Evolutionary conservation across 35 echinoderm and acorn worm genomes (phyloP).

Genomic region (Eucidaris tribuloides): DNA sequence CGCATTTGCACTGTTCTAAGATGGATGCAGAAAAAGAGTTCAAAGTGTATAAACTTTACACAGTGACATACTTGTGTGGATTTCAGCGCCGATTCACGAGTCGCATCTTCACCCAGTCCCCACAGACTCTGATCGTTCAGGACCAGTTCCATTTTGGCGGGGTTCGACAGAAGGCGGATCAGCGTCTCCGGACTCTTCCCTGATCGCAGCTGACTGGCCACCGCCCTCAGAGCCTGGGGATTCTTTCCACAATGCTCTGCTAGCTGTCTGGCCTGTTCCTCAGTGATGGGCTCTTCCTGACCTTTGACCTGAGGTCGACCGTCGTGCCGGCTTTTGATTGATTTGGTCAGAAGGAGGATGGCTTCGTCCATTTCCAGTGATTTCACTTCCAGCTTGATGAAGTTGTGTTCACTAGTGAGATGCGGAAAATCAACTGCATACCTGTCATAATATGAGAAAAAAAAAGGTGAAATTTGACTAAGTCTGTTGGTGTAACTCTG

Average conservation of each 20-base stretch:
- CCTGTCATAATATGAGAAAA: too few species aligned
- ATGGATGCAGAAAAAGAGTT: too few species aligned
- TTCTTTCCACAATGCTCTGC: constrained; percentile 54
- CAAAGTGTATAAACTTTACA: too few species aligned
- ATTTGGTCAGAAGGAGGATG: constrained; percentile 16
- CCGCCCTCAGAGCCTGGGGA: constrained; percentile 44
- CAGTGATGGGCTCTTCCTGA: not conserved
- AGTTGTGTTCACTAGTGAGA: constrained; percentile 22
- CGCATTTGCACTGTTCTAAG: too few species aligned
- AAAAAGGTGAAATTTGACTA: too few species aligned
- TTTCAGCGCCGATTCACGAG: not conserved
- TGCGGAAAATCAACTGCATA: constrained; percentile 13
- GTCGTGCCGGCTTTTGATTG: not conserved
- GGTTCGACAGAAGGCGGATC: not conserved
- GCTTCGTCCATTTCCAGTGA: constrained; percentile 40
- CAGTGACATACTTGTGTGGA: constrained; percentile 5
- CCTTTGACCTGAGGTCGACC: not conserved
- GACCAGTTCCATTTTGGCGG: constrained; percentile 3
- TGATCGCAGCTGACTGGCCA: constrained; percentile 29
- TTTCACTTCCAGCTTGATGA: constrained; percentile 34
- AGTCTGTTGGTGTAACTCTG: too few species aligned
- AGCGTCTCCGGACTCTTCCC: constrained; percentile 13
- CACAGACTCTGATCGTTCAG: not conserved
- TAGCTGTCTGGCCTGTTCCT: constrained; percentile 14
- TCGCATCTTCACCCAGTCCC: constrained; percentile 8